Percentiles rank a stretch among this genome's conserved stretches.
phyloP scores from a whole-genome alignment of 2,797 vertebrate genomes.

The Falco concolor region DNA sequence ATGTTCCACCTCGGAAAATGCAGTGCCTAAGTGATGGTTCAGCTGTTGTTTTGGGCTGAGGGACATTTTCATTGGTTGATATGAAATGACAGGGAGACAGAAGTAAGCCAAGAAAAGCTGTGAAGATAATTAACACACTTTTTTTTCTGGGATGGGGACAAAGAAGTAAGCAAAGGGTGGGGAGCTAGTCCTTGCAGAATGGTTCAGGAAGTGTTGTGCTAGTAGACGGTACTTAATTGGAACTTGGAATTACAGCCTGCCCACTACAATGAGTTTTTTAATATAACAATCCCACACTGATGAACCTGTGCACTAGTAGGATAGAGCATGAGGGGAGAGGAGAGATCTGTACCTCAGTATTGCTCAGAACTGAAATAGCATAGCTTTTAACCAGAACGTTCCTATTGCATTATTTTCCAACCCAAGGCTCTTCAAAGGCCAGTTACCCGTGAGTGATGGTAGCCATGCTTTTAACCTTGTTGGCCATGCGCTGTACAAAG shows the following conservation, averaged over 20 bases:
- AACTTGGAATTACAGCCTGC: background rate
- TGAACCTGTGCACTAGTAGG: background rate
- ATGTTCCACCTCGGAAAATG: constrained; percentile 1
- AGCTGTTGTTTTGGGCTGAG: background rate
- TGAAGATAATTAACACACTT: background rate
- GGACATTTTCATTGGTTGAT: background rate
- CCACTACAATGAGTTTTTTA: background rate
- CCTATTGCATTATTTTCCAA: background rate
- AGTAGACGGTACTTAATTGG: background rate
- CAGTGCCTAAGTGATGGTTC: background rate
- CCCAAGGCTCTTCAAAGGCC: background rate
- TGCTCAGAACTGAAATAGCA: background rate
- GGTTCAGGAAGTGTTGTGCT: background rate
- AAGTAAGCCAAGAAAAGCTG: background rate
- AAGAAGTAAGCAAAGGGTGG: background rate
- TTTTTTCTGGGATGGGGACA: background rate
- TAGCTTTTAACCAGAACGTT: background rate
- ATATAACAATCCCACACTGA: background rate
- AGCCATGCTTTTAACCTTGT: background rate
- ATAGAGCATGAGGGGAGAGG: fast-evolving
- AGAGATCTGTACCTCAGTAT: background rate
- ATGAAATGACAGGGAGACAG: background rate
- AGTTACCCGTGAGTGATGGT: background rate
- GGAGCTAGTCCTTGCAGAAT: background rate
- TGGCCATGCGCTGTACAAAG: background rate